These are phyloP conservation scores for Thera britannica DNA, from an alignment of 2,888 invertebrate genomes.

Conservation along the genomic window DNA sequence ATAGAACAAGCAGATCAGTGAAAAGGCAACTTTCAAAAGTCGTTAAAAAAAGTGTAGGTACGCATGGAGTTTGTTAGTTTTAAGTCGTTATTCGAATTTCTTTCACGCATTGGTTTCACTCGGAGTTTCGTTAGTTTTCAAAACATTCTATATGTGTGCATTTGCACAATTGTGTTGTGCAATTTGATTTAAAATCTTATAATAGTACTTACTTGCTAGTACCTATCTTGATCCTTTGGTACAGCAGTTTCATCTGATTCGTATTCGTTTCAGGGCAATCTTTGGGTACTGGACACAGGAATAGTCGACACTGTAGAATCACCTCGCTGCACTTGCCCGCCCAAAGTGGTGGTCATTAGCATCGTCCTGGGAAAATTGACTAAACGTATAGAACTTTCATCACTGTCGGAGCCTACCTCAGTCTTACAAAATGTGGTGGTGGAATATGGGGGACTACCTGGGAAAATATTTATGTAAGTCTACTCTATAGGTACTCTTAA, in stretches of 20 bases:
- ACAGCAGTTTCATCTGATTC: background rate
- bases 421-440: constrained; percentile 88
- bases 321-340: constrained; percentile 87
- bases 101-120: too few relatives aligned
- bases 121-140: too few relatives aligned
- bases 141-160: too few relatives aligned
- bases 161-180: too few relatives aligned
- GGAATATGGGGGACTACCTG: constrained; percentile 86
- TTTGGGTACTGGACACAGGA: constrained; percentile 90
- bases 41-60: too few relatives aligned
- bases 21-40: too few relatives aligned
- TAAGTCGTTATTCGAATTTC: too few relatives aligned
- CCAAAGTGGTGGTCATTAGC: constrained; percentile 88
- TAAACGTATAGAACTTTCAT: constrained; percentile 85
- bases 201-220: too few relatives aligned
- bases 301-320: constrained; percentile 87
- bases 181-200: too few relatives aligned
- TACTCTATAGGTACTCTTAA: background rate
- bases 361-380: constrained; percentile 85
- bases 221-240: too few relatives aligned
- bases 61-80: too few relatives aligned
- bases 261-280: constrained; percentile 77
- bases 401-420: constrained; percentile 83
- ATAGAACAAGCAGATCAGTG: too few relatives aligned
- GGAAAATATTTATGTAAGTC: constrained; percentile 84